Percentiles rank a stretch among this genome's conserved stretches.
Conservation (phyloP, 2,888 invertebrate genomes). For the Dione juno region DNA sequence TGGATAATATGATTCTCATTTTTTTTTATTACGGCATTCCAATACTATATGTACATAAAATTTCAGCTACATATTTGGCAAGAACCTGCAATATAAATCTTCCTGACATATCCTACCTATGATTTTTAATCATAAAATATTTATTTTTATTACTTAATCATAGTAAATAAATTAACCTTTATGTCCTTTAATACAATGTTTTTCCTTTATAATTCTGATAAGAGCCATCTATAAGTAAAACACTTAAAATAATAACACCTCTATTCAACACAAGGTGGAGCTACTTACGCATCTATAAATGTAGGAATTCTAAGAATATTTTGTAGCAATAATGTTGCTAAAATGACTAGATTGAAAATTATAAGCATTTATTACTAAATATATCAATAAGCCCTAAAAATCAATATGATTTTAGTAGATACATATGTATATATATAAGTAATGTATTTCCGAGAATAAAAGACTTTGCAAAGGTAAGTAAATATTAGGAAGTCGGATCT, state of each 20-base stretch:
- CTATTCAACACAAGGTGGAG: conserved; percentile 37
- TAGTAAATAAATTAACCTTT: not conserved
- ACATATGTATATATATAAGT: not conserved
- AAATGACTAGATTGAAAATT: too few species aligned
- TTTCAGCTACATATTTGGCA: too few species aligned
- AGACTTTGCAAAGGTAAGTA: conserved; percentile 7
- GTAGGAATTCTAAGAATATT: too few species aligned
- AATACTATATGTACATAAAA: too few species aligned
- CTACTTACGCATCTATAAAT: not conserved
- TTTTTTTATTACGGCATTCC: too few species aligned
- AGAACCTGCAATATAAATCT: too few species aligned
- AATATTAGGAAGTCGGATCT: conserved; percentile 47
- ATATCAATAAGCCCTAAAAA: not conserved
- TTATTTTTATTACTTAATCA: not conserved
- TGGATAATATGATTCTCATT: too few species aligned
- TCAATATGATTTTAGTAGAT: not conserved
- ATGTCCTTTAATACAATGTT: not conserved
- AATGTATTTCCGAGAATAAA: conserved; percentile 11
- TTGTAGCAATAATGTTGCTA: not conserved
- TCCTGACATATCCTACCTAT: too few species aligned
- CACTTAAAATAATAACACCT: conserved; percentile 3
- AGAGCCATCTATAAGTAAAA: conserved; percentile 29
- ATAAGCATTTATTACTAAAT: too few species aligned
- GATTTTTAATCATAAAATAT: not conserved
- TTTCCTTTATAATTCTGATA: not conserved